Percentiles rank a stretch among this genome's conserved stretches.
Evolutionary conservation across 30 jellyfish, hydroid and myxozoan genomes (phyloP).

Genomic region (Haliclystus octoradiatus): DNA sequence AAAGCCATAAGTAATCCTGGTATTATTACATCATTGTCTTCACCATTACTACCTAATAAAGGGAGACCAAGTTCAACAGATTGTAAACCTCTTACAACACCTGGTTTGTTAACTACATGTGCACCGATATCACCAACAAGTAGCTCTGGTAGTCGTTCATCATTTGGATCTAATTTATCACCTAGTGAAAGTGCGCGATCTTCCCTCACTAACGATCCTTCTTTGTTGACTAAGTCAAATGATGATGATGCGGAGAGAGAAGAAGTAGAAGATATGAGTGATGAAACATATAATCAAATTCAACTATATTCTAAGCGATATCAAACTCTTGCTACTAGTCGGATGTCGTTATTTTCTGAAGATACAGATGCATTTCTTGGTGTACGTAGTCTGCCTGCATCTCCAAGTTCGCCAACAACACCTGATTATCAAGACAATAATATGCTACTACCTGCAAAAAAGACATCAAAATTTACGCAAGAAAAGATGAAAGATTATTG

Average conservation of each 20-base stretch:
- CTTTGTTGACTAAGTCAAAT: slow-evolving; percentile 19
- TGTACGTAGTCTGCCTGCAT: too few relatives aligned
- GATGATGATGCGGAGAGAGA: slow-evolving; percentile 65
- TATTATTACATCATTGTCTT: slow-evolving; percentile 13
- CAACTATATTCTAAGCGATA: slow-evolving; percentile 66
- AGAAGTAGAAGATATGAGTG: slow-evolving; percentile 82
- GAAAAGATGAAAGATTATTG: slow-evolving; percentile 50
- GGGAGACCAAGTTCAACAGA: slow-evolving; percentile 57
- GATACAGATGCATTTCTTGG: slow-evolving; percentile 53
- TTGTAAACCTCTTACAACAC: slow-evolving; percentile 6
- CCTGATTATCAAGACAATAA: slow-evolving; percentile 16
- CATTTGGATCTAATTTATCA: slow-evolving; percentile 42
- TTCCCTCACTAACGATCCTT: too few relatives aligned
- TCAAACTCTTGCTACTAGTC: slow-evolving; percentile 68
- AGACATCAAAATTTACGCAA: slow-evolving; percentile 31
- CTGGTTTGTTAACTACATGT: too few relatives aligned
- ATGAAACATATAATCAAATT: slow-evolving; percentile 48
- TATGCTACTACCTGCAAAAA: slow-evolving; percentile 83
- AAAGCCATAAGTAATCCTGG: slow-evolving; percentile 87
- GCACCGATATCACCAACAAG: too few relatives aligned
- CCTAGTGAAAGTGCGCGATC: slow-evolving; percentile 22
- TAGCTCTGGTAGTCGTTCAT: slow-evolving; percentile 62
- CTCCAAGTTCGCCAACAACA: too few relatives aligned
- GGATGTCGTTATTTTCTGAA: slow-evolving; percentile 66
- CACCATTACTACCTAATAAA: slow-evolving; percentile 34